Percentiles rank a stretch among this genome's conserved stretches.
Conservation (phyloP, 2,888 invertebrate species). For the Mythimna albipuncta region DNA sequence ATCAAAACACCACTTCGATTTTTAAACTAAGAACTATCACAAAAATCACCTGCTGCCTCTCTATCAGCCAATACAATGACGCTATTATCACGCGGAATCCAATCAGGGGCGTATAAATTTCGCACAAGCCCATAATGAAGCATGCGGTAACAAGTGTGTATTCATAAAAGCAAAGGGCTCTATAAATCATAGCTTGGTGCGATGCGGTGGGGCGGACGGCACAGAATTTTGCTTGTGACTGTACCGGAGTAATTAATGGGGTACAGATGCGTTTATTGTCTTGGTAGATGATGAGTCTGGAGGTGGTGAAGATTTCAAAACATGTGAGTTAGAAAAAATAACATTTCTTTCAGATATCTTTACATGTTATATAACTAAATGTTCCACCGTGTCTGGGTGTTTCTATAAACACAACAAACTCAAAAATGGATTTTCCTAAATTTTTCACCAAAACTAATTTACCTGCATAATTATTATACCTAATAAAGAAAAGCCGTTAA, state of each 20-base stretch:
- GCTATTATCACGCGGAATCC: conserved; percentile 84
- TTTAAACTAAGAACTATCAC: conserved; percentile 3
- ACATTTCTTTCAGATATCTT: too few relatives aligned
- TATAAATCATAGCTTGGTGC: conserved; percentile 84
- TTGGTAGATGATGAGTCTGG: neutral
- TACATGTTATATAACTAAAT: too few relatives aligned
- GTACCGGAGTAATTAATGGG: conserved; percentile 58
- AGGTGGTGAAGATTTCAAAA: neutral
- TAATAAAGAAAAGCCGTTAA: too few relatives aligned
- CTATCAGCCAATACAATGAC: conserved; percentile 74
- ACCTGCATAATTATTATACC: too few relatives aligned
- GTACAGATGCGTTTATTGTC: conserved; percentile 21
- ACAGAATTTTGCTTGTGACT: conserved; percentile 73
- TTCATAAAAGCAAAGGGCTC: conserved; percentile 88
- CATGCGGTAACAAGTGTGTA: conserved; percentile 87
- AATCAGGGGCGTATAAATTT: conserved; percentile 86
- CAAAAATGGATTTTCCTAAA: too few relatives aligned
- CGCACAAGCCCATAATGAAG: conserved; percentile 85
- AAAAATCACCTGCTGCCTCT: conserved; percentile 56
- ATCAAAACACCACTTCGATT: neutral
- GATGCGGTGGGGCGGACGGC: conserved; percentile 49
- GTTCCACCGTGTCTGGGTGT: too few relatives aligned
- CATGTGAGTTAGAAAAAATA: too few relatives aligned
- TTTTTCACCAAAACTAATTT: too few relatives aligned
- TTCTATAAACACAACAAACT: too few relatives aligned